These are phyloP conservation scores for Gonatopus flavifemur DNA, from an alignment of 1,140 invertebrate species.

Conservation along the genomic window DNA sequence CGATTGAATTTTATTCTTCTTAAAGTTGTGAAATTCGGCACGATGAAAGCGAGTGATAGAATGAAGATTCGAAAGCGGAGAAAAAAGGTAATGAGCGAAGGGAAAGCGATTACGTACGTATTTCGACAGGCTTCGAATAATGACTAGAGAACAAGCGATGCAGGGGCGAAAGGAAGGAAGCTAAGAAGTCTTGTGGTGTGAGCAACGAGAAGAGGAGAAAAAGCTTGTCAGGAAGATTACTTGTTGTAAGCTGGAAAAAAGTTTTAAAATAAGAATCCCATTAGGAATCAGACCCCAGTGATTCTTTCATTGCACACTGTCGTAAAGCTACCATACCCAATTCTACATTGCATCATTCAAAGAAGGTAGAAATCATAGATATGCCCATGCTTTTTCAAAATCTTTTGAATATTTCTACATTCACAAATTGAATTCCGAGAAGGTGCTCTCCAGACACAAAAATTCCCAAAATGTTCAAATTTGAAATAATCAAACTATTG, in stretches of 20 bases:
- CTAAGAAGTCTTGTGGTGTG: constrained; percentile 27
- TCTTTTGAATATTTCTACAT: no score
- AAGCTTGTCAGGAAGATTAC: constrained; percentile 41
- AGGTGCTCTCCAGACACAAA: no score
- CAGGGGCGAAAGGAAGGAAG: no score
- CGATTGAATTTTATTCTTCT: no score
- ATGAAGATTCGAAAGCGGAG: background rate
- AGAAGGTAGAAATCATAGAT: no score
- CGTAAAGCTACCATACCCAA: no score
- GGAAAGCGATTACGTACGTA: constrained; percentile 20
- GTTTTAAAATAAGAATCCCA: constrained; percentile 14
- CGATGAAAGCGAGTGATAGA: background rate
- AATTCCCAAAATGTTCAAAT: no score
- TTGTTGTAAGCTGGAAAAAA: constrained; percentile 47
- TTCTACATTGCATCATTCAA: no score
- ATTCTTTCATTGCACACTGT: background rate
- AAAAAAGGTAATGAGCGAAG: constrained; percentile 5
- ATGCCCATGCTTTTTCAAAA: no score
- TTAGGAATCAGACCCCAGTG: constrained; percentile 2
- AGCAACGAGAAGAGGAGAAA: constrained; percentile 38
- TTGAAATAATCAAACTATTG: no score
- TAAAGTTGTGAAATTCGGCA: constrained; percentile 7
- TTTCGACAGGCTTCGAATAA: constrained; percentile 27
- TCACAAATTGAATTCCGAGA: no score
- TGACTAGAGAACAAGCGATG: constrained; percentile 37